Conservation (phyloP, 2,113 vertebrate species). For the Steatornis caripensis region DNA sequence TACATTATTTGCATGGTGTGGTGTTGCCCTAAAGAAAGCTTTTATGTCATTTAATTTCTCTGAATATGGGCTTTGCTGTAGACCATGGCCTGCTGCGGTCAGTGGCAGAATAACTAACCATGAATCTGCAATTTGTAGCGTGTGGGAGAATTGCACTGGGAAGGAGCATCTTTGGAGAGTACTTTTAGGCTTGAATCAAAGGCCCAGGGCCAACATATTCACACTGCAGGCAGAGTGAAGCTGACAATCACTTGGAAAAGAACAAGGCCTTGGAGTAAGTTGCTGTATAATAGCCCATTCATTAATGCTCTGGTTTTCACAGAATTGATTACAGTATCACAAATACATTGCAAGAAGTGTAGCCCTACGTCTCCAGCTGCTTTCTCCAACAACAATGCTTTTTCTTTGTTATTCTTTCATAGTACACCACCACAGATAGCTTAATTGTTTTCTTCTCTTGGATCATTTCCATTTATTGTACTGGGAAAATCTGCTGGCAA, state of each 20-base stretch:
- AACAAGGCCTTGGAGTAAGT: not conserved
- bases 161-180: not conserved
- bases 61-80: not conserved
- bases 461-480: constrained; percentile 48
- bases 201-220: not conserved
- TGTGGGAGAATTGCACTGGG: not conserved
- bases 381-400: not conserved
- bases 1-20: not conserved
- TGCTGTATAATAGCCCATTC: not conserved
- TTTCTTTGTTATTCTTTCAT: not conserved
- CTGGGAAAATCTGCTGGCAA: not conserved
- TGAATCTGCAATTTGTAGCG: not conserved
- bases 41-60: not conserved
- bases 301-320: not conserved
- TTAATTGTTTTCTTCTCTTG: constrained; percentile 35
- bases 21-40: not conserved
- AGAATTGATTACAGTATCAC: not conserved
- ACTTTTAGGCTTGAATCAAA: not conserved
- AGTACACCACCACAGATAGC: not conserved
- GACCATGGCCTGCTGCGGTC: not conserved
- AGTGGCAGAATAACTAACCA: not conserved
- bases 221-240: not conserved
- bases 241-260: not conserved
- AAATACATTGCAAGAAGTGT: not conserved
- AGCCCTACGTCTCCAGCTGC: not conserved